Evolutionary conservation across 2,888 invertebrate genomes (phyloP).

Genomic region (Tachina fera): DNA sequence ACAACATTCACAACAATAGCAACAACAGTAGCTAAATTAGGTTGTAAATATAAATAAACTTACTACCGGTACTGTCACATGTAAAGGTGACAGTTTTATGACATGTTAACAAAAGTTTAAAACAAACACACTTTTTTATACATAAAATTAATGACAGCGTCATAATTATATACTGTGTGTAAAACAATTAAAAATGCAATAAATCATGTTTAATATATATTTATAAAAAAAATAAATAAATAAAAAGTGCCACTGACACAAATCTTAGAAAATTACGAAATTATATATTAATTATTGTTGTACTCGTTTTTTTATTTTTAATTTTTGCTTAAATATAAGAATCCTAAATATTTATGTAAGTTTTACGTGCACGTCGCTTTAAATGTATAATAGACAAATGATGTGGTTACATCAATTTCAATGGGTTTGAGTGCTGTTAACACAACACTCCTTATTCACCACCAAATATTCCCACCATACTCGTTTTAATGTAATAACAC

Average conservation of each 20-base stretch:
- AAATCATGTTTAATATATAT: not conserved
- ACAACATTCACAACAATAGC: not conserved
- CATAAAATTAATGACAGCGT: conserved; percentile 39
- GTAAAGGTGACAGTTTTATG: conserved; percentile 64
- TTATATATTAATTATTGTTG: too few relatives aligned
- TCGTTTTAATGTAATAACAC: not conserved
- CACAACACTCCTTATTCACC: not conserved
- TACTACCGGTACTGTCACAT: conserved; percentile 52
- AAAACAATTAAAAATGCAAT: not conserved
- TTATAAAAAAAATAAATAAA: too few relatives aligned
- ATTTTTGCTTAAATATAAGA: not conserved
- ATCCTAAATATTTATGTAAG: conserved; percentile 16
- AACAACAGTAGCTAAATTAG: conserved; percentile 18
- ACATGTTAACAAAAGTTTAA: conserved; percentile 50
- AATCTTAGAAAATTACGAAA: not conserved
- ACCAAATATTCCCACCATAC: conserved; percentile 15
- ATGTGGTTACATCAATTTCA: conserved; percentile 24
- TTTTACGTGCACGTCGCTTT: not conserved
- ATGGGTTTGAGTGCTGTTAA: not conserved
- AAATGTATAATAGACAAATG: not conserved
- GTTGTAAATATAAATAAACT: not conserved
- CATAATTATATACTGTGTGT: not conserved
- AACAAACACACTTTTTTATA: not conserved
- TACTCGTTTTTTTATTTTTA: not conserved
- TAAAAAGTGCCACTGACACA: not conserved